phyloP scores from a whole-genome alignment of 2,113 vertebrate genomes.

The Pygathrix nemaeus region DNA sequence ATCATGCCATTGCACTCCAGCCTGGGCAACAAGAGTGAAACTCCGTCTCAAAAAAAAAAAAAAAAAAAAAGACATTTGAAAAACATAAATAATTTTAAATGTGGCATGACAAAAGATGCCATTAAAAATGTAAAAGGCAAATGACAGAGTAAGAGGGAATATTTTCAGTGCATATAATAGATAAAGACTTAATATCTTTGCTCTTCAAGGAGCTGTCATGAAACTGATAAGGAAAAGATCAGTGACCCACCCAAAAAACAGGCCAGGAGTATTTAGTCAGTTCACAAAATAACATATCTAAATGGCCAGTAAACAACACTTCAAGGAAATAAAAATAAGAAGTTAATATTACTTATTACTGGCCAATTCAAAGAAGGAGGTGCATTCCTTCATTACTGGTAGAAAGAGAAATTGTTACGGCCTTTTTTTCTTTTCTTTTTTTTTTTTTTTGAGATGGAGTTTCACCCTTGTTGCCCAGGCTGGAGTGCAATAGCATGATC shows the following conservation, averaged over 20 bases:
- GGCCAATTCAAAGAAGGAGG: background rate
- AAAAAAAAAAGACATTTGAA: background rate
- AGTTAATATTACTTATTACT: background rate
- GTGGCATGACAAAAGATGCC: background rate
- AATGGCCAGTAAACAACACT: background rate
- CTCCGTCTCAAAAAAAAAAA: too few species aligned
- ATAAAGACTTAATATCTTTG: background rate
- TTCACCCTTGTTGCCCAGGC: too few species aligned
- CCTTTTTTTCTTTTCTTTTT: too few species aligned
- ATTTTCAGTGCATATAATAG: background rate
- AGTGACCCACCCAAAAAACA: background rate
- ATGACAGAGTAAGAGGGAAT: background rate
- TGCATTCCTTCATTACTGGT: background rate
- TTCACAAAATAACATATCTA: background rate
- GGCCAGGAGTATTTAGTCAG: background rate
- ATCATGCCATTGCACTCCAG: too few species aligned
- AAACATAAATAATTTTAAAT: conserved; percentile 1
- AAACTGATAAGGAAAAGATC: conserved; percentile 16
- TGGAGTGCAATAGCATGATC: too few species aligned
- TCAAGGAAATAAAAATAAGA: background rate
- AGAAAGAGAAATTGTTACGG: background rate
- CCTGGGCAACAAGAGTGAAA: too few species aligned
- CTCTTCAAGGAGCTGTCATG: background rate
- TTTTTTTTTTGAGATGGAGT: too few species aligned
- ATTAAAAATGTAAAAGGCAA: background rate